Evolutionary conservation across 2,888 invertebrate genomes (phyloP).

Genomic region (Andrena haemorrhoa): DNA sequence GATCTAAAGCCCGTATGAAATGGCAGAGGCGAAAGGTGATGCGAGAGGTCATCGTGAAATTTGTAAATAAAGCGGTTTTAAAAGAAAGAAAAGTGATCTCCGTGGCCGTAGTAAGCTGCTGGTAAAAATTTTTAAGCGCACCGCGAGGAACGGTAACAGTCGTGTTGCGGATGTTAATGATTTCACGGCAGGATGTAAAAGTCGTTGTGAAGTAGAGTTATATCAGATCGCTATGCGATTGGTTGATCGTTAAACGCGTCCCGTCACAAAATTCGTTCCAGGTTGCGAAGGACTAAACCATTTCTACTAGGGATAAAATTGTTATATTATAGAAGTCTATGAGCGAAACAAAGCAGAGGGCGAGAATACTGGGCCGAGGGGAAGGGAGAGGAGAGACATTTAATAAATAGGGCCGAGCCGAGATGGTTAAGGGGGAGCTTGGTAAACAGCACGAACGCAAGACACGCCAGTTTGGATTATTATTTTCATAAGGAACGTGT

Average conservation of each 20-base stretch:
- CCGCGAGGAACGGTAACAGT: slow-evolving; percentile 21
- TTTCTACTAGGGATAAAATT: slow-evolving; percentile 63
- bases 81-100: slow-evolving; percentile 9
- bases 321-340: slow-evolving; percentile 61
- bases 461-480: slow-evolving; percentile 76
- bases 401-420: slow-evolving; percentile 15
- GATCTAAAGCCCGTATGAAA: not conserved
- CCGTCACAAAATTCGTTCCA: slow-evolving; percentile 40
- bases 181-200: slow-evolving; percentile 30
- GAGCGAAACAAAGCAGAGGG: slow-evolving; percentile 49
- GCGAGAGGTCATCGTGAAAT: not conserved
- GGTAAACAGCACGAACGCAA: slow-evolving; percentile 70
- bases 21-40: not conserved
- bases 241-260: slow-evolving; percentile 42
- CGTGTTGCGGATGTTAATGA: slow-evolving; percentile 46
- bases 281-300: slow-evolving; percentile 49
- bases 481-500: slow-evolving; percentile 77
- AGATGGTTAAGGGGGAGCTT: not conserved
- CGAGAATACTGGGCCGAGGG: slow-evolving; percentile 24
- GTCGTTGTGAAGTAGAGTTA: slow-evolving; percentile 54
- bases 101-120: slow-evolving; percentile 24
- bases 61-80: slow-evolving; percentile 27
- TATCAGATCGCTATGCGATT: slow-evolving; percentile 56
- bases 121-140: slow-evolving; percentile 26
- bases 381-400: slow-evolving; percentile 49